Base-by-base conservation (phyloP, 2,113 vertebrate genomes). In the Glareola pratincola region DNA sequence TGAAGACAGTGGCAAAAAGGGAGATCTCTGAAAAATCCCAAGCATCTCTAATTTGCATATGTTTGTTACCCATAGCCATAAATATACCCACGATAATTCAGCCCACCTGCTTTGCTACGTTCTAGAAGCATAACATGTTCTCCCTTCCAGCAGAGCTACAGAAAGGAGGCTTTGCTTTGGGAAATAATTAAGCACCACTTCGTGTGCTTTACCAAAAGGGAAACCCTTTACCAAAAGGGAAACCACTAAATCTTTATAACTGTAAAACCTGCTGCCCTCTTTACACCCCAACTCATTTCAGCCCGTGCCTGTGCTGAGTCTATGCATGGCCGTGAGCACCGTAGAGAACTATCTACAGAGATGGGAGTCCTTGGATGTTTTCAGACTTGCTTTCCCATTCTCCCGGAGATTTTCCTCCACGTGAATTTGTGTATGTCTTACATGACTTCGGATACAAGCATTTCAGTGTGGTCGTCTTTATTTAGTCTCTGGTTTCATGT, bases 31-130 rank as follows among this genome's bases (percentile, higher is more conserved):
- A n/a, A 89, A 92, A 43, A 63, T 63, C 32, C 37, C 53, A 59
- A 29, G 15, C 20, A 27, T 84, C 54, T 89, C 69, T 34, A 34
- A 78, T 92, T 84, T 92, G 47, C 89, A 78, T 94, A 66, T 81
- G 76, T 95, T 97, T 91, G 75, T 88, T 80, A 95, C 91, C 54
- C 72, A 36, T 24, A 87, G 54, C 73, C 84, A 92, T 92, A 97
- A 96, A 96, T 96, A 97, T 23, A 81, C 21, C 29, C 76, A 87
- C 37, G 86, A 91, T 84, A 94, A 94, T 91, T 91, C 94, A 92
- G 77, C 68, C 95, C 89, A 89, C 91, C 89, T 91, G 64, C 41
- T 84, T 92, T 71, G 63, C 73, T 88, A 2, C 73, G 37, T 71
- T 94, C 54, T 41, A 63, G 83, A 92, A 89, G 34, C 56, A 62